Conservation (phyloP, 2,888 invertebrate genomes). For the Agrotis segetum region DNA sequence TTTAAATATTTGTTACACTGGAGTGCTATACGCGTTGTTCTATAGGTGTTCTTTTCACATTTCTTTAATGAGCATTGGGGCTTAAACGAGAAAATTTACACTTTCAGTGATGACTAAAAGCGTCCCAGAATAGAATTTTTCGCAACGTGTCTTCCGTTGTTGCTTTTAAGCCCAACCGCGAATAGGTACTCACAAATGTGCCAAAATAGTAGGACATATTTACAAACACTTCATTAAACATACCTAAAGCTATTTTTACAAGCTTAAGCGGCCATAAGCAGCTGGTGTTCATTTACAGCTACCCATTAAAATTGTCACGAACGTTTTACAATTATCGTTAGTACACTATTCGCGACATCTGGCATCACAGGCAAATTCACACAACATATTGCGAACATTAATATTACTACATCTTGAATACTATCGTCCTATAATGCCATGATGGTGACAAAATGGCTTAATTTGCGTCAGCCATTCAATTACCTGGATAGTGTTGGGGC, state of each 20-base stretch:
- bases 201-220: conserved; percentile 9
- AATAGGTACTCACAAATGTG: neutral
- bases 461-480: conserved; percentile 49
- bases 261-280: conserved; percentile 22
- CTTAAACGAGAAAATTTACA: conserved; percentile 40
- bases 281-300: conserved; percentile 43
- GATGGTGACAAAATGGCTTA: conserved; percentile 55
- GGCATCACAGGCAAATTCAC: conserved; percentile 36
- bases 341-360: conserved; percentile 42
- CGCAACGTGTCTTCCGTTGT: too few relatives aligned
- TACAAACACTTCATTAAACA: conserved; percentile 21
- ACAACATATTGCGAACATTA: conserved; percentile 53
- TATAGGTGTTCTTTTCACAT: conserved; percentile 31
- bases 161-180: neutral
- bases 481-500: conserved; percentile 41
- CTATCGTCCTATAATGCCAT: conserved; percentile 24
- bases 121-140: neutral
- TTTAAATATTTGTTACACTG: conserved; percentile 58
- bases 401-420: conserved; percentile 47
- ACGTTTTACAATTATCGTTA: conserved; percentile 43
- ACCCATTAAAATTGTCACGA: conserved; percentile 41
- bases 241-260: conserved; percentile 31
- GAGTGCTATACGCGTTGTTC: conserved; percentile 36
- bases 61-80: conserved; percentile 29
- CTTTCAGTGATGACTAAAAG: neutral